Conservation (phyloP, 2,797 vertebrate species). For the Gallinago nigripennis region DNA sequence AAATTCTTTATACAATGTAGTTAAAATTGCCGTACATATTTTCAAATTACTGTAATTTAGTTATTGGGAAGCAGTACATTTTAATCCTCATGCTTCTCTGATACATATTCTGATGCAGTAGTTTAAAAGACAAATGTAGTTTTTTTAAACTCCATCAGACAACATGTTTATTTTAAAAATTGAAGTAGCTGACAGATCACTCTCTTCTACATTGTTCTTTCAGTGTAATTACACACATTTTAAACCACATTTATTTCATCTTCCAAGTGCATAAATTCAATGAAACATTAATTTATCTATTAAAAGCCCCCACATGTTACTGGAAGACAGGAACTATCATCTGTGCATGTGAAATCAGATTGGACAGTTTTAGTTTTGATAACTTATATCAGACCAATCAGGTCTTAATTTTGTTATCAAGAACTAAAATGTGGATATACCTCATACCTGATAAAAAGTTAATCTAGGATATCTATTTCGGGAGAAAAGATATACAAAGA, state of each 20-base stretch:
- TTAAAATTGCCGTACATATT: neutral
- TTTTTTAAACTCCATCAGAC: neutral
- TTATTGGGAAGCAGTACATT: neutral
- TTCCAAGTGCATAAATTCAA: neutral
- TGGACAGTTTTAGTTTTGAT: neutral
- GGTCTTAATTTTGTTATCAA: neutral
- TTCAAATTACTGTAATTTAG: neutral
- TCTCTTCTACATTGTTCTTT: slow-evolving; percentile 2
- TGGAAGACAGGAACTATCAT: neutral
- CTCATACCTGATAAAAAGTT: neutral
- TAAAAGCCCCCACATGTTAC: neutral
- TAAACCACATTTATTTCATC: slow-evolving; percentile 27
- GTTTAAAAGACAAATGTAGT: slow-evolving; percentile 25
- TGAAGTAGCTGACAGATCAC: neutral
- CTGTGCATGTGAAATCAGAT: neutral
- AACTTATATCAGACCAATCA: neutral
- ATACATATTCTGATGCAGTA: neutral
- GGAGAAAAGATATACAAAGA: neutral
- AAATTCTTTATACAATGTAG: neutral
- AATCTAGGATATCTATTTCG: neutral
- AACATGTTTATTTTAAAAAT: slow-evolving; percentile 35
- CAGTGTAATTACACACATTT: neutral
- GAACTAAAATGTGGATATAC: neutral
- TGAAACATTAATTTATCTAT: slow-evolving; percentile 19
- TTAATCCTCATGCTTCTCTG: slow-evolving; percentile 14